Evolutionary conservation across 35 echinoderm and acorn worm species (phyloP), one percentile per base, ranked within the genome.

Genomic region (Holothuria glaberrima): DNA sequence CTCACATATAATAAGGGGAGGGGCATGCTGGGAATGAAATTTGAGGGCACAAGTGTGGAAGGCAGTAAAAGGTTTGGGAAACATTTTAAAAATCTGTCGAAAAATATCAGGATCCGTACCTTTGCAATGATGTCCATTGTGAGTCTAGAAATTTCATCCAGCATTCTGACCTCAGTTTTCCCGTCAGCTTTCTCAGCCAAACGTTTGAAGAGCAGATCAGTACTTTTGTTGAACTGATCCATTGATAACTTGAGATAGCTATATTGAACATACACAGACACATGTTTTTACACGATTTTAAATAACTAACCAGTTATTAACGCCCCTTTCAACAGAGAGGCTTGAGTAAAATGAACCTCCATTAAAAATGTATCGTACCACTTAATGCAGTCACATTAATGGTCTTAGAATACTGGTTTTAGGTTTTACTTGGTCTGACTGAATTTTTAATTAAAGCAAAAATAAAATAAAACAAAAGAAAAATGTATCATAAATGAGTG

Each of bases 41-140:
- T 6, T 66, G 22, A 21, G 63, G 63, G 12, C 7, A 21, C 22
- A 66, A n/a, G n/a, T n/a, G n/a, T n/a, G n/a, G n/a, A n/a, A n/a
- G n/a, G n/a, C n/a, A 9, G 0, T 21, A 16, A 12, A 25, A 9
- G 28, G 28, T 25, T 12, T 7, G 12, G 21, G 21, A 19, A 66
- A 6, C 21, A 22, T 12, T 46, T 46, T 12, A 5, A 46, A 46
- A 66, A 66, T 25, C 63, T 29, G 0, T 9, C 63, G n/a, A 46
- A 46, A 46, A 46, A 67, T 22, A 30, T 5, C 63, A 67, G 63
- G 21, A 20, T 16, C 19, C 12, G 19, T 94, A 96, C 94, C 63
- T 96, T 96, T n/a, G 81, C 91, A 69, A 96, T 96, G 38, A 96
- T 61, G 65, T 96, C 94, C n/a, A 96, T 68, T 7, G 91, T 90